Percentiles rank a stretch among this genome's conserved stretches.
Evolutionary conservation across 2,888 invertebrate genomes (phyloP).

Genomic region (Athetis lepigone): DNA sequence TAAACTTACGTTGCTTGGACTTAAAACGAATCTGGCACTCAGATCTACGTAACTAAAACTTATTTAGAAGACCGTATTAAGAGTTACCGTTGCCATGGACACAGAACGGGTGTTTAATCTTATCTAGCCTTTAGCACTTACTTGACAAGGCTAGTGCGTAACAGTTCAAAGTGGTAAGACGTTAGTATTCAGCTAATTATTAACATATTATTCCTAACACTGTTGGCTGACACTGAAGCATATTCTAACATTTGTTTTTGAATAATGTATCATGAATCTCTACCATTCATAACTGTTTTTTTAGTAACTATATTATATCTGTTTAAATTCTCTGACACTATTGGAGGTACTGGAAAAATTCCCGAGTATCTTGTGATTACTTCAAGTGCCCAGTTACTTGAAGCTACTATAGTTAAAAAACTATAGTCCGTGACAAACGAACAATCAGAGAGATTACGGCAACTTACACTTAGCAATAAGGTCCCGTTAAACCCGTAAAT

Average conservation of each 20-base stretch:
- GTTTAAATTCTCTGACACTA: background rate
- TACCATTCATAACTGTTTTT: constrained; percentile 19
- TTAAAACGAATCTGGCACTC: too few relatives aligned
- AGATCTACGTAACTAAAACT: background rate
- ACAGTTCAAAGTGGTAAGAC: constrained; percentile 1
- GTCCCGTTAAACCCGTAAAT: background rate
- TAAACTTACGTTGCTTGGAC: too few relatives aligned
- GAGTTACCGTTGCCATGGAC: background rate
- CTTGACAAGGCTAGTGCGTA: constrained; percentile 1
- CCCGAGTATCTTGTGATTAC: background rate
- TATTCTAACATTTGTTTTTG: constrained; percentile 12
- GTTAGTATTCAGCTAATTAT: constrained; percentile 6
- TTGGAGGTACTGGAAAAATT: too few relatives aligned
- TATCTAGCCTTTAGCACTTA: too few relatives aligned
- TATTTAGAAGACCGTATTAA: background rate
- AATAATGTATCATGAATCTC: constrained; percentile 37
- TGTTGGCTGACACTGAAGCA: background rate
- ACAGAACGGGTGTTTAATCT: too few relatives aligned
- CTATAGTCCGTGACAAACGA: background rate
- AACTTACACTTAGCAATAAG: background rate
- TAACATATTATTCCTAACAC: constrained; percentile 18
- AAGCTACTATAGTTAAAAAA: background rate
- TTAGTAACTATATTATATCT: constrained; percentile 16
- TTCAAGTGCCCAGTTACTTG: background rate
- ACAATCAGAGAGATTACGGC: background rate